Evolutionary conservation across 1,140 invertebrate genomes (phyloP).

Genomic region (Aplysia californica): DNA sequence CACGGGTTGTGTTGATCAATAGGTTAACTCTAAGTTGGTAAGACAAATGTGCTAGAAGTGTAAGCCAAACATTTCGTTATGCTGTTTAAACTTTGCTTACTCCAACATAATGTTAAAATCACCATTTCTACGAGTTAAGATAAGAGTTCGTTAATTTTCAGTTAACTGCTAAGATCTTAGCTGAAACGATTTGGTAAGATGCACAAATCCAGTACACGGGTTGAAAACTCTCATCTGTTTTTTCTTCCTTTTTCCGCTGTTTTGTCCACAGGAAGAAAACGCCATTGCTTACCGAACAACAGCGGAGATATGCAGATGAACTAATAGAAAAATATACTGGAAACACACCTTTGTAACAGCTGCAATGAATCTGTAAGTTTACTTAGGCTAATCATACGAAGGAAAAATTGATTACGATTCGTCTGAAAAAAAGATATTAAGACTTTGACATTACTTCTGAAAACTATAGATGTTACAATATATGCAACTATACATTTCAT

Average conservation of each 20-base stretch:
- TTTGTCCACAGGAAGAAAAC: background rate
- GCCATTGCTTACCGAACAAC: background rate
- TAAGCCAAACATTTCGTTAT: no score
- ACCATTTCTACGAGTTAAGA: background rate
- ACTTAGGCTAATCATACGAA: background rate
- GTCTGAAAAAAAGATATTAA: background rate
- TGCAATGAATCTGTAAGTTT: background rate
- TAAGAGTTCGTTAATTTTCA: background rate
- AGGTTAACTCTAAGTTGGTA: no score
- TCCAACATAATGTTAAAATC: background rate
- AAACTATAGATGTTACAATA: no score
- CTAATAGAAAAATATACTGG: background rate
- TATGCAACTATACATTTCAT: no score
- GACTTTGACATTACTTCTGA: no score
- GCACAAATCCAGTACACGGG: background rate
- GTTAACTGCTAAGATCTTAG: background rate
- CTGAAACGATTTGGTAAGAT: background rate
- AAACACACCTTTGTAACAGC: background rate
- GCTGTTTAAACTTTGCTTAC: background rate
- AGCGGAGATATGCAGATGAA: background rate
- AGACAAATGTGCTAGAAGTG: no score
- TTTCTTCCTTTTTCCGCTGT: background rate
- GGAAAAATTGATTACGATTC: no score
- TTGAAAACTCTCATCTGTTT: no score
- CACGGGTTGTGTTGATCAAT: no score